A percentile compares a stretch with the other conserved stretches of the same genome.
Evolutionary conservation across 2,113 vertebrate genomes (phyloP).

Genomic region (Andinoacara biseriatus): DNA sequence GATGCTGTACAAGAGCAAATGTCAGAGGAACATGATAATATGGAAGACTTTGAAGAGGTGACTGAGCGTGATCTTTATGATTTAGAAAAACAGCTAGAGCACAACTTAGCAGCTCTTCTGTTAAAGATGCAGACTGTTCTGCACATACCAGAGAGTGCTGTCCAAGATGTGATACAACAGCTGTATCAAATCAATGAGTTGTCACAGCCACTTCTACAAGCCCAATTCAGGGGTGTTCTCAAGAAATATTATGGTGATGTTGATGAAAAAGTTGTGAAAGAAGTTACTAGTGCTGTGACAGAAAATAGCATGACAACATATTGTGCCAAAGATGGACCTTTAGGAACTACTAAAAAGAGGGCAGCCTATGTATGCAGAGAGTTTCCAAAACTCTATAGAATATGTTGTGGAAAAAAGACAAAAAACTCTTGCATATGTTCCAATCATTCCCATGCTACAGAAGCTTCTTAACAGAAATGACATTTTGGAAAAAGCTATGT

Average conservation of each 20-base stretch:
- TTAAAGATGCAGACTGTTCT: background rate
- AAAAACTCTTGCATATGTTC: background rate
- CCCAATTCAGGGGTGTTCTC: no score
- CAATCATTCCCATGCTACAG: background rate
- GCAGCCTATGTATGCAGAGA: background rate
- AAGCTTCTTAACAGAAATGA: constrained; percentile 18
- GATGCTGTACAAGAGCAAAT: background rate
- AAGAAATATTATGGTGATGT: no score
- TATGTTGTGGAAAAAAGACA: no score
- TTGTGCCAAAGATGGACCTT: background rate
- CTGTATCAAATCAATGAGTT: no score
- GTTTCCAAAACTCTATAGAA: no score
- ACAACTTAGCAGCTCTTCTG: background rate
- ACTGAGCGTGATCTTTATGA: background rate
- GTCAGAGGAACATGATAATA: background rate
- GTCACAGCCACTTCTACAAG: no score
- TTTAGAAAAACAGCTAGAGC: background rate
- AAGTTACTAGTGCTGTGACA: no score
- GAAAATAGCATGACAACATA: no score
- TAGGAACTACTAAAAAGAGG: background rate
- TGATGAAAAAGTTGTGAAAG: no score
- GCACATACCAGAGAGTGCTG: background rate
- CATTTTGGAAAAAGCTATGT: constrained; percentile 22
- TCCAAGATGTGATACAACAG: no score
- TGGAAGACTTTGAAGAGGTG: background rate